These are phyloP conservation scores for Pholis gunnellus DNA, from an alignment of 2,113 vertebrate genomes.

Conservation along the genomic window DNA sequence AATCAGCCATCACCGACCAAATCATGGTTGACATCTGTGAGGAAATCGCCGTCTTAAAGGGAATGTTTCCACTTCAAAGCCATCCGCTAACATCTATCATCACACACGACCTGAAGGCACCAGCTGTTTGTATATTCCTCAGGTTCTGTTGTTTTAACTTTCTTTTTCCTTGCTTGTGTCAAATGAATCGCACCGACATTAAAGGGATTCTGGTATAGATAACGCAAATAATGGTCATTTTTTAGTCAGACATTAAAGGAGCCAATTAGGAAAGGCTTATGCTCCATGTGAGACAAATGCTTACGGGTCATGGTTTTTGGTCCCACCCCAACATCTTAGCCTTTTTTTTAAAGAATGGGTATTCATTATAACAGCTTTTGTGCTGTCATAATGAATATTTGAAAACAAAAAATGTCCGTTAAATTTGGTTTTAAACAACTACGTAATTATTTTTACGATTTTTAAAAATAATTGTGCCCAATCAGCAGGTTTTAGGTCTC, in stretches of 20 bases:
- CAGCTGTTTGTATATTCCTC: conserved; percentile 24
- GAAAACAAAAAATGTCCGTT: not conserved
- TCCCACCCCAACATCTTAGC: not conserved
- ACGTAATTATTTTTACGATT: not conserved
- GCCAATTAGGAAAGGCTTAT: not conserved
- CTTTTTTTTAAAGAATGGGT: not conserved
- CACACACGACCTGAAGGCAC: conserved; percentile 25
- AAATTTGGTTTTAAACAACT: not conserved
- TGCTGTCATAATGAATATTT: not conserved
- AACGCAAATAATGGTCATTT: not conserved
- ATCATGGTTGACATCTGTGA: conserved; percentile 31
- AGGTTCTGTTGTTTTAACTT: conserved; percentile 4
- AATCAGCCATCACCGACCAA: conserved; percentile 47
- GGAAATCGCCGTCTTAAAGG: conserved; percentile 28
- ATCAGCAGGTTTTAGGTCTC: not conserved
- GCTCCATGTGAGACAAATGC: not conserved
- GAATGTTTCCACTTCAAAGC: conserved; percentile 53
- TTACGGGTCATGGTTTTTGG: not conserved
- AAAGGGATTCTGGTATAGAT: not conserved
- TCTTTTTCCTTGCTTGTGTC: not conserved
- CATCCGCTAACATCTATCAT: conserved; percentile 31
- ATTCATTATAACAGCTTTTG: too few relatives aligned
- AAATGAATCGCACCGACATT: not conserved
- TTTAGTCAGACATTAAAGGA: not conserved
- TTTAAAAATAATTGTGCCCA: not conserved